Conservation (phyloP, 1,140 invertebrate genomes). For the Drosophila malerkotliana region DNA sequence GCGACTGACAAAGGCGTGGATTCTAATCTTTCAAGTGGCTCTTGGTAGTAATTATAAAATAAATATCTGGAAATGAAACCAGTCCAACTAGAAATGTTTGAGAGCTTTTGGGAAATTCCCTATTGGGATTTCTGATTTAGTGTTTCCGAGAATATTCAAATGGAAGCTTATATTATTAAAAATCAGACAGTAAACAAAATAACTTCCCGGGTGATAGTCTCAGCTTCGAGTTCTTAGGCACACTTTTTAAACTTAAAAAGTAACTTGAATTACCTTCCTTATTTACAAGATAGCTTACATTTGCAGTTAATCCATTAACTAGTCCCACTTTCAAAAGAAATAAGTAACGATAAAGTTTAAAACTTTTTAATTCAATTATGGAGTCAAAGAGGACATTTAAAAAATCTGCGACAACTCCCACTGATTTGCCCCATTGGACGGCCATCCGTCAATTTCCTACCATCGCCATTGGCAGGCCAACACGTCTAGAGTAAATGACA, state of each 20-base stretch:
- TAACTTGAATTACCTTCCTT: background rate
- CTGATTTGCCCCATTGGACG: conserved; percentile 19
- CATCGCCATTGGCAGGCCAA: conserved; percentile 1
- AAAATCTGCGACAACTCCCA: conserved; percentile 17
- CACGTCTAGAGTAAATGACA: conserved; percentile 23
- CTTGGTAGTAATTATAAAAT: background rate
- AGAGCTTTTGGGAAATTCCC: background rate
- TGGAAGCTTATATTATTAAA: too few species aligned
- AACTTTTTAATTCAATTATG: conserved; percentile 43
- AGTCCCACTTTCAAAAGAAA: background rate
- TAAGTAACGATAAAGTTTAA: background rate
- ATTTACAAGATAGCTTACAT: background rate
- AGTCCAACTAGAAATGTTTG: background rate
- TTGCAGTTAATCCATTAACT: background rate
- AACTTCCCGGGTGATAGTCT: too few species aligned
- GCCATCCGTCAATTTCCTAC: conserved; percentile 35
- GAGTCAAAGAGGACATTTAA: conserved; percentile 20
- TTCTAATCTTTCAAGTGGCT: background rate
- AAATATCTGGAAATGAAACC: background rate
- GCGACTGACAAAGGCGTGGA: conserved; percentile 10
- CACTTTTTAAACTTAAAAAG: background rate
- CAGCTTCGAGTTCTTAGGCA: too few species aligned
- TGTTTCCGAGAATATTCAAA: too few species aligned
- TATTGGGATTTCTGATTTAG: background rate
- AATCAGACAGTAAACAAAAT: too few species aligned